Evolutionary conservation across 2,888 invertebrate genomes (phyloP).

Genomic region (Chrysodeixis includens): DNA sequence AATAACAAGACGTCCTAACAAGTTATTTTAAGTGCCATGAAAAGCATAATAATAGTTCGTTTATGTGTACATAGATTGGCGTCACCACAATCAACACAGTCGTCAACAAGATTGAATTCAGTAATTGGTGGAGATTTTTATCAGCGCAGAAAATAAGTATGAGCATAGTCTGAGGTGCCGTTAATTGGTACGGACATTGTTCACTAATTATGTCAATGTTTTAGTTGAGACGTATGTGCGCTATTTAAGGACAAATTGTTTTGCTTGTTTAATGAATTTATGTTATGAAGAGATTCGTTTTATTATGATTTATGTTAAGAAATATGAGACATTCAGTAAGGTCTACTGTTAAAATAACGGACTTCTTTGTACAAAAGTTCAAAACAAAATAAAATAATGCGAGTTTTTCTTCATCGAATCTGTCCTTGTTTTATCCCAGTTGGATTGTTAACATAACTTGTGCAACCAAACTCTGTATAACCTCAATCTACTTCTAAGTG

Average conservation of each 20-base stretch:
- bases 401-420: no score
- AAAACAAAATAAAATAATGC: no score
- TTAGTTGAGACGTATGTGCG: conserved; percentile 19
- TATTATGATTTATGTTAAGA: background rate
- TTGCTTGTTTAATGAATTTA: background rate
- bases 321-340: background rate
- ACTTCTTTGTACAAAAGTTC: no score
- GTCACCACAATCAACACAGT: conserved; percentile 33
- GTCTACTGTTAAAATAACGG: background rate
- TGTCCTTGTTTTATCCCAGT: no score
- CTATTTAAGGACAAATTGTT: conserved; percentile 37
- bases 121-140: conserved; percentile 56
- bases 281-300: conserved; percentile 2
- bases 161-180: conserved; percentile 30
- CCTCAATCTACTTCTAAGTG: no score
- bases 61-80: conserved; percentile 6
- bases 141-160: conserved; percentile 48
- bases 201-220: conserved; percentile 46
- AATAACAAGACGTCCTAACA: background rate
- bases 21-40: background rate
- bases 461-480: no score
- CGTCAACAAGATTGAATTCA: conserved; percentile 37
- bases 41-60: background rate
- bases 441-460: no score
- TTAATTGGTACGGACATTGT: conserved; percentile 53